phyloP scores from a whole-genome alignment of 92 coral and sea anemone species.

The Epizoanthus fatuus region DNA sequence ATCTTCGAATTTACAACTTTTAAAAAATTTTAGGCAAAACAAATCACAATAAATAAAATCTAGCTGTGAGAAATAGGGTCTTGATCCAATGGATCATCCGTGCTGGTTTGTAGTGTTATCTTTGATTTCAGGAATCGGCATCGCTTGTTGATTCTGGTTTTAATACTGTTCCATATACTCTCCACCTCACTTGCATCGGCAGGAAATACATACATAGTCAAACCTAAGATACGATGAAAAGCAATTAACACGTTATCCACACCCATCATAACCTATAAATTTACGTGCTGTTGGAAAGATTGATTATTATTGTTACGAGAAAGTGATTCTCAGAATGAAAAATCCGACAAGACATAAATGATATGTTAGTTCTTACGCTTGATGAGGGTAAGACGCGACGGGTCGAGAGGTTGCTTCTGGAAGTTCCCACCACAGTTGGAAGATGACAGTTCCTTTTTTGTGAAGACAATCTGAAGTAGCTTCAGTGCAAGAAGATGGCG shows the following conservation, averaged over 20 bases:
- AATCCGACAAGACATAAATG: too few species aligned
- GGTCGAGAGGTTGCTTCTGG: slow-evolving; percentile 41
- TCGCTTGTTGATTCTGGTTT: slow-evolving; percentile 10
- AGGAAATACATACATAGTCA: slow-evolving; percentile 29
- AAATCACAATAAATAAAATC: background rate
- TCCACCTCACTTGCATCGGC: slow-evolving; percentile 15
- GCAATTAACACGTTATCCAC: background rate
- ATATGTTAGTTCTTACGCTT: background rate
- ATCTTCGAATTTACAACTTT: too few species aligned
- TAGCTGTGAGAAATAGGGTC: background rate
- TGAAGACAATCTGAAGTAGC: slow-evolving; percentile 35
- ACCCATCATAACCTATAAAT: too few species aligned
- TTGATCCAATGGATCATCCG: background rate
- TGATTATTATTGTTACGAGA: too few species aligned
- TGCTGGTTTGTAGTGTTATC: background rate
- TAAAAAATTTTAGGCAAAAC: background rate
- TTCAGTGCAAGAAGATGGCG: slow-evolving; percentile 43
- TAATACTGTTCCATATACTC: slow-evolving; percentile 11
- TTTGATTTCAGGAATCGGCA: slow-evolving; percentile 20
- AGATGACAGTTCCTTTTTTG: slow-evolving; percentile 40
- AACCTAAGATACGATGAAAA: slow-evolving; percentile 10
- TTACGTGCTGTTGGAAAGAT: too few species aligned
- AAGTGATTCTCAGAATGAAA: too few species aligned
- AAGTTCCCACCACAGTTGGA: slow-evolving; percentile 50
- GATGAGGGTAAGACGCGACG: slow-evolving; percentile 26